Base-by-base conservation (phyloP, 2,113 vertebrate species). In the Microtus montanus region DNA sequence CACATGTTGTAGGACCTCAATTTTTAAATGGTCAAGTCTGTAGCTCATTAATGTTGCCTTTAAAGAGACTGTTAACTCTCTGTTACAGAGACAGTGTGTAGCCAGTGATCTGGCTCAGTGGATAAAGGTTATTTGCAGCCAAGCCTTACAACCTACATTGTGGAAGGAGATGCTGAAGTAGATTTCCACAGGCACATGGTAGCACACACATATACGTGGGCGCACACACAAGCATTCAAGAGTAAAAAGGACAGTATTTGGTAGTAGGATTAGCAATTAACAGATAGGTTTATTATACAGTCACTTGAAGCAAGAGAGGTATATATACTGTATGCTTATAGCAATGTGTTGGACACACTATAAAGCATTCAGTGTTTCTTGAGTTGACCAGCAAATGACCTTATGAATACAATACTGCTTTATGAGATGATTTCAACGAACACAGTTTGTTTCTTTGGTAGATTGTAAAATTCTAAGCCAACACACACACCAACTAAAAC, bases 21-120 rank as follows among this genome's bases (percentile, higher is more conserved):
- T 93, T 93, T 88, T 49, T 90, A 44, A 96, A 73, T 66, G 20
- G 77, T 24, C 10, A 66, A 47, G 35, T 87, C 44, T 89, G 9
- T 93, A 89, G 54, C 17, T 95, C 93, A 68, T 84, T 88, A 47
- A 44, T 78, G 92, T 73, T 90, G 83, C 15, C 75, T 74, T 93
- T 88, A 85, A 88, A 19, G 17, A 92, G 58, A 71, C 15, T 77
- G 91, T n/a, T 82, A 92, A 77, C 30, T 90, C 30, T 90, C 58
- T 54, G 3, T 88, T 66, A 66, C 30, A 66, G 61, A 44, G 63
- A 66, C 61, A 44, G 58, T 33, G 64, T 66, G 9, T 64, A 61
- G 61, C 61, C 61, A 84, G 9, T 64, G n/a, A 38, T 26, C 26
- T 84, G 26, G 14, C 61, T 44, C 26, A 30, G 7, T 64, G 61